These are phyloP conservation scores for Coboldia fuscipes DNA, from an alignment of 1,140 invertebrate species.

Conservation along the genomic window DNA sequence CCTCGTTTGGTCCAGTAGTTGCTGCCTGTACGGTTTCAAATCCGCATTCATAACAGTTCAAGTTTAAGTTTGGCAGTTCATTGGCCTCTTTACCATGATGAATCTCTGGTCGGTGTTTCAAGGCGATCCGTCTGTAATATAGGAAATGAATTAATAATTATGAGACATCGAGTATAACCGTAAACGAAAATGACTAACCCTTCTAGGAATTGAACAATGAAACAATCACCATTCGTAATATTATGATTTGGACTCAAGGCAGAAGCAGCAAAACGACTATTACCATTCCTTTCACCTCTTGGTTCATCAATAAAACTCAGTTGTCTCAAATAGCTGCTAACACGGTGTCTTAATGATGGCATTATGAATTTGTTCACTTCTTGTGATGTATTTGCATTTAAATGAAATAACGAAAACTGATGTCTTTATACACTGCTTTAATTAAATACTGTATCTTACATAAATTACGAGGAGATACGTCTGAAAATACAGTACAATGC, in stretches of 20 bases:
- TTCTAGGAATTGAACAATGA: constrained; percentile 49
- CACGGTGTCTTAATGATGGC: constrained; percentile 49
- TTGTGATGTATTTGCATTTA: background rate
- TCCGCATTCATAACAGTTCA: constrained; percentile 28
- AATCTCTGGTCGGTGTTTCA: constrained; percentile 17
- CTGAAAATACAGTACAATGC: too few relatives aligned
- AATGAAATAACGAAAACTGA: too few relatives aligned
- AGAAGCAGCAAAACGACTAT: constrained; percentile 8
- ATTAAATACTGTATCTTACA: too few relatives aligned
- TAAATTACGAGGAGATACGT: too few relatives aligned
- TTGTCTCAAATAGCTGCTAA: constrained; percentile 51
- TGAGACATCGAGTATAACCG: background rate
- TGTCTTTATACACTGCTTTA: too few relatives aligned
- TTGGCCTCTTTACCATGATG: constrained; percentile 40
- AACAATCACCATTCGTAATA: constrained; percentile 35
- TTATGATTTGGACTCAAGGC: constrained; percentile 13
- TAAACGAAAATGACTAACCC: constrained; percentile 28
- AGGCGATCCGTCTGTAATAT: background rate
- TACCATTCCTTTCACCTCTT: constrained; percentile 23
- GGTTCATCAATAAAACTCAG: constrained; percentile 41
- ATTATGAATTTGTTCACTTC: constrained; percentile 19
- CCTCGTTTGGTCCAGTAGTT: constrained; percentile 54
- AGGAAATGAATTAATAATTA: background rate
- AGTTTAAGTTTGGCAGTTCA: constrained; percentile 32
- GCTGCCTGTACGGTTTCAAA: constrained; percentile 33